Evolutionary conservation across 2,797 vertebrate species (phyloP).

Genomic region (Naso thynnoides): DNA sequence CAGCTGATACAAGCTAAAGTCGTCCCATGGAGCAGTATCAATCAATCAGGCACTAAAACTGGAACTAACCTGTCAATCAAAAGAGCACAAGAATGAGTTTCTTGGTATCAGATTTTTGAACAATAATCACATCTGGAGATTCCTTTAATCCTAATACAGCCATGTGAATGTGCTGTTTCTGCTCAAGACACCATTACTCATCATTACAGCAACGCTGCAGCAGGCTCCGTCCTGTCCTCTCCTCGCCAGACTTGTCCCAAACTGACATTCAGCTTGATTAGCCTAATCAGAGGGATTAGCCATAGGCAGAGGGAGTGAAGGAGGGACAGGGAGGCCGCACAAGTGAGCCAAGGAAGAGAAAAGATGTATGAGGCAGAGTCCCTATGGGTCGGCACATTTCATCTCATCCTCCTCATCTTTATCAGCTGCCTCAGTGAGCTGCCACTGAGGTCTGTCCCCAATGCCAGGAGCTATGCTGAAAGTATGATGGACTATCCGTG

Average conservation of each 20-base stretch:
- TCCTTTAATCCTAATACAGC: conserved; percentile 40
- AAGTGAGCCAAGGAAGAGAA: conserved; percentile 23
- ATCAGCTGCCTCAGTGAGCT: conserved; percentile 62
- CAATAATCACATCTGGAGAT: conserved; percentile 1
- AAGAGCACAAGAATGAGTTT: conserved; percentile 17
- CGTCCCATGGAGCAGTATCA: background rate
- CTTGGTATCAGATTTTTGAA: conserved; percentile 8
- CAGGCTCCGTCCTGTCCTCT: conserved; percentile 43
- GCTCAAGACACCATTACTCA: conserved; percentile 65
- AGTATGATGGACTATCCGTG: conserved; percentile 50
- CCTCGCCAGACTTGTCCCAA: conserved; percentile 49
- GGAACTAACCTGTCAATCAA: background rate
- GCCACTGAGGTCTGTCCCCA: conserved; percentile 46
- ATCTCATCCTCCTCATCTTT: conserved; percentile 61
- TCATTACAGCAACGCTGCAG: conserved; percentile 56
- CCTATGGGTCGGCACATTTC: conserved; percentile 60
- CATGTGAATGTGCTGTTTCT: conserved; percentile 34
- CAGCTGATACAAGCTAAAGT: background rate
- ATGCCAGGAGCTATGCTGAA: conserved; percentile 43
- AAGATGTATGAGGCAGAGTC: conserved; percentile 47
- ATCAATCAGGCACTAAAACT: conserved; percentile 20
- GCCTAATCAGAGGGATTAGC: conserved; percentile 79
- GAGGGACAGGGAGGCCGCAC: conserved; percentile 22
- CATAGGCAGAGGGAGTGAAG: conserved; percentile 40
- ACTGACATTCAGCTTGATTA: conserved; percentile 73